Evolutionary conservation across 2,888 invertebrate genomes (phyloP), one percentile per base, ranked within the genome.

Genomic region (Salpingus planirostris): DNA sequence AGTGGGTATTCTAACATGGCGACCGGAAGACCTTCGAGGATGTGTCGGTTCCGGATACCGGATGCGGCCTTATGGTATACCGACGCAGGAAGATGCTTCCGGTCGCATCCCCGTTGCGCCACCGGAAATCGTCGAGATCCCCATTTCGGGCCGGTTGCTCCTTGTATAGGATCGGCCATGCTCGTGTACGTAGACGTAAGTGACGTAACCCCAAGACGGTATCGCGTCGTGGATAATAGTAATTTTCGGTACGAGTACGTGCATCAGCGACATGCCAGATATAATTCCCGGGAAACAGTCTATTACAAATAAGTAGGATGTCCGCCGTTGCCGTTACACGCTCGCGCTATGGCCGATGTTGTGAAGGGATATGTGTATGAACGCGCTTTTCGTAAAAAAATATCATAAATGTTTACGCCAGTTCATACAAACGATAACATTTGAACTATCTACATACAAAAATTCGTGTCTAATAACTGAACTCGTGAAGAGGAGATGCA

Each of bases 261-360:
- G 47, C 42, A 40, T 41, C 26, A 37, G 42, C 43, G 47, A 47
- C 44, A 44, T 49, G 50, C 42, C 47, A 46, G 42, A 36, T 39
- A 36, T 54, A 52, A 57, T 54, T 55, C 55, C 52, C 57, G 55
- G 57, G 57, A 57, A 57, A 57, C 55, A 42, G 52, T 52, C 54
- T 41, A 57, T 57, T 57, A 56, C 52, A 49, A 54, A 48, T 55
- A 57, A 57, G 55, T 54, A 57, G 57, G 57, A 57, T 57, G 55
- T 57, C 57, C 57, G 57, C 49, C 49, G 51, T 50, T 51, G 38
- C 38, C 31, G 35, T 38, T 38, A 38, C 22, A 34, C 26, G 31
- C 29, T 30, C 34, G 15, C 34, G 24, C 29, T 34, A 27, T 11
- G 13, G 18, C 22, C 24, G 10, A 24, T 28, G 32, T 31, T 32